Evolutionary conservation across 2,113 vertebrate species (phyloP).

Genomic region (Nannospalax galili): DNA sequence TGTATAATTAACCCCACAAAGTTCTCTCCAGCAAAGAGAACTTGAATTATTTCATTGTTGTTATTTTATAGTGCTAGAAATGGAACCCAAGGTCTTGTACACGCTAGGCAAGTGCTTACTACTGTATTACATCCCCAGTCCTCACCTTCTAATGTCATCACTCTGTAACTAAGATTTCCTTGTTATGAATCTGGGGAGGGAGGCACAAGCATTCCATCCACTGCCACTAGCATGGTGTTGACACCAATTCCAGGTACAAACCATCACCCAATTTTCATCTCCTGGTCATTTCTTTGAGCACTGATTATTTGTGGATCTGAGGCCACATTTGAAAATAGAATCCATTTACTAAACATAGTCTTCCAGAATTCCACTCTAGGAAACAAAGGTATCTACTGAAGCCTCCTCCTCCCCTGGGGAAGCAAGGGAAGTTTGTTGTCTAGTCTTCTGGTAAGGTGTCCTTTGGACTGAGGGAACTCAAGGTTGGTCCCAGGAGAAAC

Average conservation of each 20-base stretch:
- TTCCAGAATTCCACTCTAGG: not conserved
- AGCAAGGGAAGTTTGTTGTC: constrained; percentile 52
- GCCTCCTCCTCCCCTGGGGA: not conserved
- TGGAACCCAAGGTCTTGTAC: too few species aligned
- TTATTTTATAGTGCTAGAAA: too few species aligned
- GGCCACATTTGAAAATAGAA: not conserved
- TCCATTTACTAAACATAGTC: not conserved
- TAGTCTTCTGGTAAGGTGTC: not conserved
- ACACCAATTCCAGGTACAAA: not conserved
- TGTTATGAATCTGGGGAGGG: too few species aligned
- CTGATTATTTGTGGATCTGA: not conserved
- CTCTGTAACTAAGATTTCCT: not conserved
- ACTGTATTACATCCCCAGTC: too few species aligned
- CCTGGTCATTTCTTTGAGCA: not conserved
- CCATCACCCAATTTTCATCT: not conserved
- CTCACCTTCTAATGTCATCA: not conserved
- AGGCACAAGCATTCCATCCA: not conserved
- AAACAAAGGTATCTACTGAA: not conserved
- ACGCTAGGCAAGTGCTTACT: too few species aligned
- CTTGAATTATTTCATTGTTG: too few species aligned
- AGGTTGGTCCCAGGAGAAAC: not conserved
- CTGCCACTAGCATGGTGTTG: rapidly evolving
- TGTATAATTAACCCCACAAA: too few species aligned
- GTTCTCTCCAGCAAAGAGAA: too few species aligned
- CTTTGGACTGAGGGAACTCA: not conserved